Evolutionary conservation across 2,113 vertebrate species (phyloP).

Genomic region (Hiodon tergisus): DNA sequence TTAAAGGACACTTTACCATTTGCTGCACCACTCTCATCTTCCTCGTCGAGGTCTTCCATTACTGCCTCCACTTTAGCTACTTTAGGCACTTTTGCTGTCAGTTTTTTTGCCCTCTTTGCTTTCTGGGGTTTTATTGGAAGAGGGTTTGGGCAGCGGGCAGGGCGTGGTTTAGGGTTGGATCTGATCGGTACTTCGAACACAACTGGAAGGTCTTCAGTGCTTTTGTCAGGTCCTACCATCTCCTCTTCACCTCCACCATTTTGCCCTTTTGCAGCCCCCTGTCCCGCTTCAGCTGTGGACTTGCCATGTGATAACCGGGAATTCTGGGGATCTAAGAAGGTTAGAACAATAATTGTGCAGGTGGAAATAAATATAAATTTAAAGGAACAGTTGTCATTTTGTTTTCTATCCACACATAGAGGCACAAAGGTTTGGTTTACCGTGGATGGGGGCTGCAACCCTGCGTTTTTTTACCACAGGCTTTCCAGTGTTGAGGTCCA

Average conservation of each 20-base stretch:
- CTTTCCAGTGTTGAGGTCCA: constrained; percentile 4
- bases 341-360: background rate
- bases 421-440: constrained; percentile 25
- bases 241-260: background rate
- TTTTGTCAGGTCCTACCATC: background rate
- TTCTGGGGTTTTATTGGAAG: background rate
- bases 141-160: background rate
- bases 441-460: constrained; percentile 31
- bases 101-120: constrained; percentile 10
- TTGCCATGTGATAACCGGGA: constrained; percentile 36
- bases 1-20: constrained; percentile 8
- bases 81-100: constrained; percentile 22
- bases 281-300: constrained; percentile 24
- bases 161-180: background rate
- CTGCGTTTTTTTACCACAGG: background rate
- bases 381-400: no score
- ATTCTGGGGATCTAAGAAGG: constrained; percentile 25
- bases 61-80: constrained; percentile 47
- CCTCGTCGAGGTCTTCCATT: constrained; percentile 22
- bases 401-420: no score
- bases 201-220: background rate
- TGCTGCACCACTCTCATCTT: constrained; percentile 27
- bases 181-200: background rate
- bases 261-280: background rate
- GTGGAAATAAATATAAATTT: no score